Conservation (phyloP, 53 echinoderm and acorn worm species). For the Hippasteria phrygiana region DNA sequence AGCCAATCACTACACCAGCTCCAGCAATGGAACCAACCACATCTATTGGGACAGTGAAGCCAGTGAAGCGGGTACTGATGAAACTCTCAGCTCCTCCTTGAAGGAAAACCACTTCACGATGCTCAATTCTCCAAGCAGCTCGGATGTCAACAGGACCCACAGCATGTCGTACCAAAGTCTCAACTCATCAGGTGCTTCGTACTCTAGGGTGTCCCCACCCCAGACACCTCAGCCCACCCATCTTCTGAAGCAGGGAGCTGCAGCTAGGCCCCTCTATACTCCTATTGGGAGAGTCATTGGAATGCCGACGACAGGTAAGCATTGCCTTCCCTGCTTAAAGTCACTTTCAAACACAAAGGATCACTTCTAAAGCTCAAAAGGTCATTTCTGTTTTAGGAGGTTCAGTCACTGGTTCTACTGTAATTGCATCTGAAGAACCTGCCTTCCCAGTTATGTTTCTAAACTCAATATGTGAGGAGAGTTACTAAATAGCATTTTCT, state of each 20-base stretch:
- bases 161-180: slow-evolving; percentile 11
- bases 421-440: no score
- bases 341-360: neutral
- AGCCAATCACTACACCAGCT: neutral
- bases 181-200: neutral
- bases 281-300: slow-evolving; percentile 60
- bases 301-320: slow-evolving; percentile 60
- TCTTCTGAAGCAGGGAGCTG: neutral
- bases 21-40: neutral
- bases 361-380: no score
- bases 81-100: slow-evolving; percentile 41
- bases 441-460: no score
- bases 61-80: slow-evolving; percentile 27
- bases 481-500: neutral
- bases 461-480: no score
- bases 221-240: neutral
- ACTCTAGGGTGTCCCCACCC: neutral
- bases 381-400: no score
- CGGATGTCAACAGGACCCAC: neutral
- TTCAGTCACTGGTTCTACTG: no score
- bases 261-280: neutral
- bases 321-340: neutral
- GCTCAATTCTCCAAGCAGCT: neutral
- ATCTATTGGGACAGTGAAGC: neutral
- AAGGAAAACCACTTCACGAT: slow-evolving; percentile 72